A percentile compares a stretch with the other conserved stretches of the same genome.
Evolutionary conservation across 1,140 invertebrate genomes (phyloP).

Genomic region (Phenacoccus solenopsis): DNA sequence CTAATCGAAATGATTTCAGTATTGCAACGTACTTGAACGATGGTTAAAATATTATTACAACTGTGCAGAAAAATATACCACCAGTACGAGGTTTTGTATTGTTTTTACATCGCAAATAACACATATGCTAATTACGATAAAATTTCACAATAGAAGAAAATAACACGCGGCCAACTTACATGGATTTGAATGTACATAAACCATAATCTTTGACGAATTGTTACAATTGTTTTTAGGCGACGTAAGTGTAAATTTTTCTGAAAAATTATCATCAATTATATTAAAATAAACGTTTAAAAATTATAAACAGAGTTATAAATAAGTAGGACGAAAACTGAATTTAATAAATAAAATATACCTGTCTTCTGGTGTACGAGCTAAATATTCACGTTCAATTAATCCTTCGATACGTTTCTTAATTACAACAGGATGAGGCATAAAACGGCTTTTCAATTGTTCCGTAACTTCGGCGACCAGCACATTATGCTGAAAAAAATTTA

Average conservation of each 20-base stretch:
- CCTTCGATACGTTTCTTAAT: constrained; percentile 99
- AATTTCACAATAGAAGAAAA: not conserved
- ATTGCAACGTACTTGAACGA: too few species aligned
- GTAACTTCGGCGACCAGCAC: constrained; percentile 94
- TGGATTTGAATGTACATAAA: constrained; percentile 6
- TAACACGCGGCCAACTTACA: not conserved
- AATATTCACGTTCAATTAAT: constrained; percentile 96
- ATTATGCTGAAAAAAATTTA: constrained; percentile 68
- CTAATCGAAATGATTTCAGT: not conserved
- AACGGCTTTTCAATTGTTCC: constrained; percentile 88
- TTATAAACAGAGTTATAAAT: not conserved
- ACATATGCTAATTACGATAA: not conserved
- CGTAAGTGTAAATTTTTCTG: constrained; percentile 84
- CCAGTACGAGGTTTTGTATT: too few species aligned
- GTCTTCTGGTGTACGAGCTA: constrained; percentile 91
- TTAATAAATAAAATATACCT: constrained; percentile 38
- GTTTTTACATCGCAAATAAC: not conserved
- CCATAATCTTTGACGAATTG: not conserved
- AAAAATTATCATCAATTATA: constrained; percentile 31
- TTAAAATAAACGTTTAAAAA: not conserved
- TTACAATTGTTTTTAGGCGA: constrained; percentile 44
- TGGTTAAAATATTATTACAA: not conserved
- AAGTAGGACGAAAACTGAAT: not conserved
- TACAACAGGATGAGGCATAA: constrained; percentile 91
- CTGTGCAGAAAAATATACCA: too few species aligned